A percentile compares a stretch with the other conserved stretches of the same genome.
Evolutionary conservation across 2,888 invertebrate species (phyloP).

Genomic region (Sarcophaga caerulescens): DNA sequence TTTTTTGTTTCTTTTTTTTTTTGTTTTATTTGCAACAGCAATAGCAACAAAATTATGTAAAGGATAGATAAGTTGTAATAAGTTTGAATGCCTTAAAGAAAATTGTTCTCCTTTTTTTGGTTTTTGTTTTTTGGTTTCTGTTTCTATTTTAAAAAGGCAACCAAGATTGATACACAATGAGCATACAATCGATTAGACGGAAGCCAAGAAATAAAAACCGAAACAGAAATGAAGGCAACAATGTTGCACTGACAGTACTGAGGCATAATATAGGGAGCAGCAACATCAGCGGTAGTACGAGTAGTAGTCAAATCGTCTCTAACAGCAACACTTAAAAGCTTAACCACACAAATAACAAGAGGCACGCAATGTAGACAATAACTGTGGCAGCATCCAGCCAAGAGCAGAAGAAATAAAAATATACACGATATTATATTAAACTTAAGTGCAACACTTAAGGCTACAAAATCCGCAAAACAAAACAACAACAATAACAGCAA

Average conservation of each 20-base stretch:
- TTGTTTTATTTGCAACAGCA: slow-evolving; percentile 4
- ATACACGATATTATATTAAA: background rate
- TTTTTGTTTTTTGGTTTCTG: too few species aligned
- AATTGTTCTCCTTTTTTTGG: background rate
- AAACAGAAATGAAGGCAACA: slow-evolving; percentile 25
- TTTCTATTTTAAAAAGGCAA: slow-evolving; percentile 17
- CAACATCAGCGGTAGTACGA: background rate
- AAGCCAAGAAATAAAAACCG: background rate
- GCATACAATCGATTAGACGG: slow-evolving; percentile 47
- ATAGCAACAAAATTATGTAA: background rate
- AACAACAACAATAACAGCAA: background rate
- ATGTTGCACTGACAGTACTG: slow-evolving; percentile 37
- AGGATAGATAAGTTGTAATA: background rate
- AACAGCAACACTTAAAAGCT: slow-evolving; percentile 37
- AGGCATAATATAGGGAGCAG: slow-evolving; percentile 26
- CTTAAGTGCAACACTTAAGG: background rate
- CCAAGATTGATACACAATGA: slow-evolving; percentile 48
- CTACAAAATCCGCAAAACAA: background rate
- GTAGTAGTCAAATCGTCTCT: slow-evolving; percentile 45
- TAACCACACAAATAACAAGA: slow-evolving; percentile 31
- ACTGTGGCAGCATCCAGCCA: background rate
- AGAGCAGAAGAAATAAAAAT: background rate
- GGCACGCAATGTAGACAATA: slow-evolving; percentile 48
- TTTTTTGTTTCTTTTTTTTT: background rate
- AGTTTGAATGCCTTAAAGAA: background rate